These are phyloP conservation scores for Tribolium madens DNA, from an alignment of 1,140 invertebrate species.

Conservation along the genomic window DNA sequence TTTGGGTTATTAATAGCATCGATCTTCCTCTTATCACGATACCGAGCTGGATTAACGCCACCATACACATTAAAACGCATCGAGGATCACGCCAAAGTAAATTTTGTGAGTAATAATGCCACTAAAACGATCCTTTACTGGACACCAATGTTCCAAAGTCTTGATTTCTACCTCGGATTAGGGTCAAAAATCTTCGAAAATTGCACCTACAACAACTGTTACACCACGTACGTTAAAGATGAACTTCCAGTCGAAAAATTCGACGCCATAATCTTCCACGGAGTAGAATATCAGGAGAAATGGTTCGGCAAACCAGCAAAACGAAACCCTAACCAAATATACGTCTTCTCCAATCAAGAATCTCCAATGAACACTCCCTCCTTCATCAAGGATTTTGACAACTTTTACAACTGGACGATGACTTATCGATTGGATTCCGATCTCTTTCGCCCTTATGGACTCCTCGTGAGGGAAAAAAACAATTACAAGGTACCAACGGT, in stretches of 20 bases:
- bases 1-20: not conserved
- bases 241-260: slow-evolving; percentile 32
- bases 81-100: not conserved
- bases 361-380: slow-evolving; percentile 33
- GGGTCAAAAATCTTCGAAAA: slow-evolving; percentile 47
- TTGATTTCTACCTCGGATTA: slow-evolving; percentile 40
- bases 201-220: slow-evolving; percentile 46
- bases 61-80: not conserved
- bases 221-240: slow-evolving; percentile 36
- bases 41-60: not conserved
- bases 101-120: not conserved
- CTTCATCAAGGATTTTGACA: not conserved
- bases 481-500: slow-evolving; percentile 57
- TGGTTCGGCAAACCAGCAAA: slow-evolving; percentile 27
- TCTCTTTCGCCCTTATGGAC: slow-evolving; percentile 73
- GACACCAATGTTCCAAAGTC: slow-evolving; percentile 46
- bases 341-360: slow-evolving; percentile 48
- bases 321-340: slow-evolving; percentile 41
- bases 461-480: slow-evolving; percentile 61
- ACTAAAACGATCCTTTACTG: slow-evolving; percentile 46
- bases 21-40: not conserved
- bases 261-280: slow-evolving; percentile 49
- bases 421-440: slow-evolving; percentile 71
- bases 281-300: slow-evolving; percentile 6
- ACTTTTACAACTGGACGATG: slow-evolving; percentile 53